Conservation (phyloP, 1,140 invertebrate species). For the Nasonia longicornis region DNA sequence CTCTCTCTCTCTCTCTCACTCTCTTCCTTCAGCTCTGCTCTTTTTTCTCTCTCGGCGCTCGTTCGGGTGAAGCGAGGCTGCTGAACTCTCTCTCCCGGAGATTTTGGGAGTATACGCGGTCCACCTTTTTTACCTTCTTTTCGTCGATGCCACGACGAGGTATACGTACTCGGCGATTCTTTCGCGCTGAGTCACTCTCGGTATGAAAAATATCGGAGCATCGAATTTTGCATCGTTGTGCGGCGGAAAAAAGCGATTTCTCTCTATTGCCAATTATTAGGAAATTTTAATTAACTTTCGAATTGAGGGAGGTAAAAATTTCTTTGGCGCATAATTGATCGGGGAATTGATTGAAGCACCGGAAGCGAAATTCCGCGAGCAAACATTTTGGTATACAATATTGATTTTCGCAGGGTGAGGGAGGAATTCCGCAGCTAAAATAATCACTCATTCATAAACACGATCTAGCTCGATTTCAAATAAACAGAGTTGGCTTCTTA, state of each 20-base stretch:
- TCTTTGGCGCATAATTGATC: not conserved
- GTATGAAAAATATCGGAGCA: not conserved
- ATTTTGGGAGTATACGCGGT: not conserved
- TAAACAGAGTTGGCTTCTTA: no score
- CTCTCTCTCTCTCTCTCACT: no score
- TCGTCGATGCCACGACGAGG: not conserved
- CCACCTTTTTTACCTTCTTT: conserved; percentile 1
- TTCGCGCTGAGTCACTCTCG: not conserved
- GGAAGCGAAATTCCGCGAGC: not conserved
- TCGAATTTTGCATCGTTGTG: not conserved
- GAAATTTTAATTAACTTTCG: not conserved
- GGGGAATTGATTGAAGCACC: not conserved
- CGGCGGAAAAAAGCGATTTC: no score
- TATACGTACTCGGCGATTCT: not conserved
- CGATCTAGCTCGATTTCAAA: no score
- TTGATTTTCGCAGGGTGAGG: not conserved
- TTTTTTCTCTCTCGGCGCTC: not conserved
- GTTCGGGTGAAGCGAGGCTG: not conserved
- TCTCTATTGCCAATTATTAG: not conserved
- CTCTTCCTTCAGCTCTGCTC: not conserved
- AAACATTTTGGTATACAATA: not conserved
- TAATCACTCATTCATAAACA: not conserved
- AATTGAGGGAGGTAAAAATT: not conserved
- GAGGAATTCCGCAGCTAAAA: not conserved
- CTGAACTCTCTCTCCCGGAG: not conserved